phyloP scores from a whole-genome alignment of 2,797 vertebrate genomes.

The Poeciliopsis gracilis region DNA sequence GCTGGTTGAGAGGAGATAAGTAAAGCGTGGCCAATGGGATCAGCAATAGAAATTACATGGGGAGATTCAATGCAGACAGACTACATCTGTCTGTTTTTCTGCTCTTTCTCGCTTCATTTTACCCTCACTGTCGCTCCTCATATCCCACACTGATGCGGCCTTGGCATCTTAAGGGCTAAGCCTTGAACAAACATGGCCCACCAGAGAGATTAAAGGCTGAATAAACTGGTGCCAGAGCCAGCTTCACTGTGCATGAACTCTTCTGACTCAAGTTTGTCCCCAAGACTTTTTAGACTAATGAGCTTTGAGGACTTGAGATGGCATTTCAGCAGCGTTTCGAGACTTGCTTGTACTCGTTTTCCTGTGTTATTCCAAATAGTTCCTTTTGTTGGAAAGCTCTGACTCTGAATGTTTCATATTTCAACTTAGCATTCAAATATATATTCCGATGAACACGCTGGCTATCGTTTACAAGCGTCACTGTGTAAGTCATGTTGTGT shows the following conservation, averaged over 20 bases:
- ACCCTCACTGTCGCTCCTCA: conserved; percentile 44
- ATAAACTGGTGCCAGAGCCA: conserved; percentile 54
- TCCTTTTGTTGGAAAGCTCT: conserved; percentile 60
- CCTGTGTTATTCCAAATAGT: conserved; percentile 48
- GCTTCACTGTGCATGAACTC: conserved; percentile 59
- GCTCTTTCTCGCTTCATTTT: conserved; percentile 42
- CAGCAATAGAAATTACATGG: conserved; percentile 63
- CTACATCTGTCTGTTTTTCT: conserved; percentile 55
- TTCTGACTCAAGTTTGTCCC: conserved; percentile 67
- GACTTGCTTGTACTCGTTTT: conserved; percentile 35
- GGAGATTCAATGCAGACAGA: conserved; percentile 58
- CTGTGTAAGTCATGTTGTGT: conserved; percentile 29
- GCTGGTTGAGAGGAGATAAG: conserved; percentile 50
- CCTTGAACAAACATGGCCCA: conserved; percentile 69
- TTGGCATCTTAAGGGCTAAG: conserved; percentile 61
- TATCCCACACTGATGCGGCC: conserved; percentile 56
- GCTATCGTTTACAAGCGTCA: conserved; percentile 48
- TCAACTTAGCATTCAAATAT: conserved; percentile 40
- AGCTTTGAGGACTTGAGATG: conserved; percentile 70
- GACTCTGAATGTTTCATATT: conserved; percentile 41
- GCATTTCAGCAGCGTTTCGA: conserved; percentile 70
- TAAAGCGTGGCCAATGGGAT: conserved; percentile 61
- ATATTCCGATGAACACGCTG: conserved; percentile 30
- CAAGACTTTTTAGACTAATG: conserved; percentile 73
- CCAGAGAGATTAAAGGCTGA: conserved; percentile 72